phyloP scores from a whole-genome alignment of 2,888 invertebrate species.

The Apamea monoglypha region DNA sequence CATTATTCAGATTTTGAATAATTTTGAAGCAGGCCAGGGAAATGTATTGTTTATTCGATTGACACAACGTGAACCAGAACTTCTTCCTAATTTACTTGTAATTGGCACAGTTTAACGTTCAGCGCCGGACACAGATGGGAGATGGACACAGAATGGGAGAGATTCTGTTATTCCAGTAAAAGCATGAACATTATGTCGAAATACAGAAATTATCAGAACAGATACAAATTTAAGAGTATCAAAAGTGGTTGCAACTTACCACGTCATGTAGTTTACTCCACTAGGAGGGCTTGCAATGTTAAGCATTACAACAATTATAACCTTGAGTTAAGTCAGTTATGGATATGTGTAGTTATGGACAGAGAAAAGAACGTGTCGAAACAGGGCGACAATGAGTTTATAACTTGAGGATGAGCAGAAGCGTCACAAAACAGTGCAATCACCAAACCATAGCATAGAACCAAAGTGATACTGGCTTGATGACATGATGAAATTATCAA shows the following conservation, averaged over 20 bases:
- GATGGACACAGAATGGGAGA: no score
- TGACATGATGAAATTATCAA: not conserved
- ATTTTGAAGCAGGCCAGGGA: not conserved
- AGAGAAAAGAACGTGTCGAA: not conserved
- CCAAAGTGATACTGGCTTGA: not conserved
- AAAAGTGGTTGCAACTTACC: slow-evolving; percentile 48
- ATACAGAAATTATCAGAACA: not conserved
- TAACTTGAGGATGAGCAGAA: slow-evolving; percentile 1
- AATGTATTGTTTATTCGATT: not conserved
- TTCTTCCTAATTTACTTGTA: not conserved
- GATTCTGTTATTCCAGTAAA: not conserved
- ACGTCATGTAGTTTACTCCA: slow-evolving; percentile 52
- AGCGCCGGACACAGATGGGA: not conserved
- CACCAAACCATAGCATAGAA: not conserved
- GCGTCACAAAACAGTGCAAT: not conserved
- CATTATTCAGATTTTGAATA: not conserved
- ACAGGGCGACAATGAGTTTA: not conserved
- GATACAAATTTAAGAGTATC: not conserved
- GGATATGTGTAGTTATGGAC: not conserved
- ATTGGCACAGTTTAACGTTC: not conserved
- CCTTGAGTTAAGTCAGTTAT: slow-evolving; percentile 15
- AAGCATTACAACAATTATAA: slow-evolving; percentile 47
- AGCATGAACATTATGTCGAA: not conserved
- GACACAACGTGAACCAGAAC: not conserved
- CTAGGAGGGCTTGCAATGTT: slow-evolving; percentile 54